phyloP scores from a whole-genome alignment of 2,888 invertebrate species.

The Perithous albicinctus region DNA sequence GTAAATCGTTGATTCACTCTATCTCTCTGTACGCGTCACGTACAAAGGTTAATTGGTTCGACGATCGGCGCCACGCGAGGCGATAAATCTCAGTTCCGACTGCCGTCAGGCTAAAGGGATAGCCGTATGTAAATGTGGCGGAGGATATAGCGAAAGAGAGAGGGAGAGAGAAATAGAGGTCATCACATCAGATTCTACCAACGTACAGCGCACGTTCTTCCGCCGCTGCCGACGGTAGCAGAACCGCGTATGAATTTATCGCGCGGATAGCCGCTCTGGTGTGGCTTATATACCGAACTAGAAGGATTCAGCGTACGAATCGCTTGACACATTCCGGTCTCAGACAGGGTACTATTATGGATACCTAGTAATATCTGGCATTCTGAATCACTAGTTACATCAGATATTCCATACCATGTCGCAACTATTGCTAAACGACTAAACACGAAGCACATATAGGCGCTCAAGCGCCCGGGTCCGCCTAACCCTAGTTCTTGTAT shows the following conservation, averaged over 20 bases:
- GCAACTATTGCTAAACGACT: not conserved
- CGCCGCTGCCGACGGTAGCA: conserved; percentile 65
- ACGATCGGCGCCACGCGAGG: conserved; percentile 71
- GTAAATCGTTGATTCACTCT: conserved; percentile 69
- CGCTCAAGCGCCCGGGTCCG: no score
- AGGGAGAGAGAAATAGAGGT: conserved; percentile 56
- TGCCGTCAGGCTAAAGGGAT: conserved; percentile 68
- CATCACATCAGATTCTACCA: conserved; percentile 69
- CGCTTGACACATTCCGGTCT: conserved; percentile 59
- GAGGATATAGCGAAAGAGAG: conserved; percentile 17
- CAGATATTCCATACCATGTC: conserved; percentile 20
- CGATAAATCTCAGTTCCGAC: conserved; percentile 71
- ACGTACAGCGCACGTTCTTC: conserved; percentile 68
- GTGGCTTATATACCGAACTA: conserved; percentile 57
- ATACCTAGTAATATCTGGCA: conserved; percentile 51
- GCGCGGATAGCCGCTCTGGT: conserved; percentile 49
- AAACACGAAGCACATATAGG: not conserved
- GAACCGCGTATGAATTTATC: conserved; percentile 67
- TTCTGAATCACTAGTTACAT: conserved; percentile 39
- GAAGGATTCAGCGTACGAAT: conserved; percentile 63
- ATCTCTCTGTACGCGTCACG: conserved; percentile 67
- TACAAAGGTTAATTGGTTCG: conserved; percentile 73
- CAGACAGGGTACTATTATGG: conserved; percentile 57
- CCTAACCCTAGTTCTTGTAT: no score
- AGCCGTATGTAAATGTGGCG: conserved; percentile 69